Evolutionary conservation across 2,797 vertebrate species (phyloP).

Genomic region (Brachymystax lenok): DNA sequence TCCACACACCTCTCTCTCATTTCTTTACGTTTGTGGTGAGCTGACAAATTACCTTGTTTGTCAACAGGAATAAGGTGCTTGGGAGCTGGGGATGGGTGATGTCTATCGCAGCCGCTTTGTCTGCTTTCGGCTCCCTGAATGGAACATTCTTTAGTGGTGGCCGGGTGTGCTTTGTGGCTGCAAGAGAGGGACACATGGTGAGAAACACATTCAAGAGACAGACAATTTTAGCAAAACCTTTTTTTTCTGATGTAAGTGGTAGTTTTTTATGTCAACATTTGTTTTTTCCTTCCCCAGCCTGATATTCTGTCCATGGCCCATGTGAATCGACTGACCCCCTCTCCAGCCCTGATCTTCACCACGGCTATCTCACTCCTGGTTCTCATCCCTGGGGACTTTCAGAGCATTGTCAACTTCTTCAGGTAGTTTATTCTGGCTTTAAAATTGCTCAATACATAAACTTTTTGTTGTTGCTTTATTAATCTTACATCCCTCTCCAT

Average conservation of each 20-base stretch:
- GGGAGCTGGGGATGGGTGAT: slow-evolving; percentile 89
- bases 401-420: slow-evolving; percentile 84
- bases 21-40: background rate
- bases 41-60: background rate
- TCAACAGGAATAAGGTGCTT: slow-evolving; percentile 83
- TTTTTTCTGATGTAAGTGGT: background rate
- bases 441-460: background rate
- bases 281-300: slow-evolving; percentile 72
- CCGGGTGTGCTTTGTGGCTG: slow-evolving; percentile 83
- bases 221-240: background rate
- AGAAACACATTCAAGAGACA: slow-evolving; percentile 40
- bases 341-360: slow-evolving; percentile 87
- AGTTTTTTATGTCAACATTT: background rate
- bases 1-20: background rate
- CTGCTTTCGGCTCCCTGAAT: slow-evolving; percentile 84
- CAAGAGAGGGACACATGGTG: slow-evolving; percentile 90
- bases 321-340: slow-evolving; percentile 79
- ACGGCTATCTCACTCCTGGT: slow-evolving; percentile 81
- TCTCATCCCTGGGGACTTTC: slow-evolving; percentile 83
- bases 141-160: slow-evolving; percentile 86
- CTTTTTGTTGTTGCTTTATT: background rate
- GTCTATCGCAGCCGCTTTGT: slow-evolving; percentile 83
- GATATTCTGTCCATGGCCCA: slow-evolving; percentile 87
- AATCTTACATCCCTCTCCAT: background rate
- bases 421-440: slow-evolving; percentile 69